Base-by-base conservation (phyloP, 2,113 vertebrate species). In the Elachura formosa region DNA sequence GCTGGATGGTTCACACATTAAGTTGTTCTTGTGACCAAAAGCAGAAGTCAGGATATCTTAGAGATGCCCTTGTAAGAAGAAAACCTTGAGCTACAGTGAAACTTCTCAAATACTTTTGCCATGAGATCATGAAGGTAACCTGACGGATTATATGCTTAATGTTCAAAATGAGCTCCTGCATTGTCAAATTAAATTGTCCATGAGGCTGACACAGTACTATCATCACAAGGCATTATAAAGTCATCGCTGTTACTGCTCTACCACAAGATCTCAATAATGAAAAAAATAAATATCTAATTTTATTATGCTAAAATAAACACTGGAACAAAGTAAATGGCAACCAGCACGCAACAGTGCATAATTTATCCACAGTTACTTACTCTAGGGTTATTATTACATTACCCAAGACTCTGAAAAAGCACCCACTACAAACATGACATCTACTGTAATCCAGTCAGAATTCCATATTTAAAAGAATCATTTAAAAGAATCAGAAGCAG, bases 211-310 rank as follows among this genome's bases (percentile, higher is more conserved):
- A 94, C 87, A 79, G 14, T 24, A 31, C 52, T 73, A 45, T 26
- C 48, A 73, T 56, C 73, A 81, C 14, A 64, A 87, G 20, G 10
- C 28, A 41, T 71, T 77, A 94, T 31, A 92, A 74, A 77, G 56
- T 63, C 36, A 78, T 34, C 3, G 5, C 48, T 74, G 80, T 77
- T 89, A 75, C 54, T 77, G 54, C 54, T 4, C 1, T 31, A 54
- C 52, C 21, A 73, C 54, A 76, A 87, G 31, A 68, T 76, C 45
- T 91, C 62, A 66, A 51, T 68, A 91, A 84, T n/a, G 33, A 61
- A 92, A 84, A 83, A 95, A 77, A 78, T 68, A 85, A 94, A 89
- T 48, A 80, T 48, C 36, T 90, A 12, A 41, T 67, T 87, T 69
- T 58, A 85, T 55, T 91, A 79, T 74, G 33, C 38, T 87, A 85